phyloP scores from a whole-genome alignment of 2,113 vertebrate genomes.

The Thermophis baileyi region DNA sequence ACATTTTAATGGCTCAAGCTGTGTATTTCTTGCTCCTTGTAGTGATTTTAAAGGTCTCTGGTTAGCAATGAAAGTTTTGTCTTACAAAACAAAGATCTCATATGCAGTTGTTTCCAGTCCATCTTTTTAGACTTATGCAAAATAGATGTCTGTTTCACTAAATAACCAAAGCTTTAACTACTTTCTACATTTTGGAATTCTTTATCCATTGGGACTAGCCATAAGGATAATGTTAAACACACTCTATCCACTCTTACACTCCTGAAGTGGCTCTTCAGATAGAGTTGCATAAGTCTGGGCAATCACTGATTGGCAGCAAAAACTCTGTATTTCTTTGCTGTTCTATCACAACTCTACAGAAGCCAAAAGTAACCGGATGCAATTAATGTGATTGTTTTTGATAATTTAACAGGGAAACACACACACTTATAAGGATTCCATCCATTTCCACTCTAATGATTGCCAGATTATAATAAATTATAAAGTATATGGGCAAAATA shows the following conservation, averaged over 20 bases:
- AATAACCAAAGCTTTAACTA: conserved; percentile 1
- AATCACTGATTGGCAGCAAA: background rate
- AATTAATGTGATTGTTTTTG: background rate
- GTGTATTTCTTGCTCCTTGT: background rate
- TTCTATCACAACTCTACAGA: background rate
- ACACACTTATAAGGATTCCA: background rate
- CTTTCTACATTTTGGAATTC: background rate
- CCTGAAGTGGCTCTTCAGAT: background rate
- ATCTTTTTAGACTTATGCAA: background rate
- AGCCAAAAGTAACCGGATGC: background rate
- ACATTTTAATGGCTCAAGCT: conserved; percentile 8
- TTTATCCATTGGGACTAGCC: background rate
- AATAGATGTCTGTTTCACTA: background rate
- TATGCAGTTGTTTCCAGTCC: background rate
- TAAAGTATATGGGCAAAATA: background rate
- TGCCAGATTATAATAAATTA: background rate
- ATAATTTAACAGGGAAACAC: background rate
- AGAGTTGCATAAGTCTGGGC: background rate
- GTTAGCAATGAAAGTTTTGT: background rate
- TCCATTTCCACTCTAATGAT: background rate
- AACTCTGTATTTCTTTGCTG: background rate
- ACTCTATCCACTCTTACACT: background rate
- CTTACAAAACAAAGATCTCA: background rate
- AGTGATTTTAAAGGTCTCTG: background rate
- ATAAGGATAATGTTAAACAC: background rate